These are phyloP conservation scores for Hippotragus niger DNA, from an alignment of 2,113 vertebrate genomes.

Conservation along the genomic window DNA sequence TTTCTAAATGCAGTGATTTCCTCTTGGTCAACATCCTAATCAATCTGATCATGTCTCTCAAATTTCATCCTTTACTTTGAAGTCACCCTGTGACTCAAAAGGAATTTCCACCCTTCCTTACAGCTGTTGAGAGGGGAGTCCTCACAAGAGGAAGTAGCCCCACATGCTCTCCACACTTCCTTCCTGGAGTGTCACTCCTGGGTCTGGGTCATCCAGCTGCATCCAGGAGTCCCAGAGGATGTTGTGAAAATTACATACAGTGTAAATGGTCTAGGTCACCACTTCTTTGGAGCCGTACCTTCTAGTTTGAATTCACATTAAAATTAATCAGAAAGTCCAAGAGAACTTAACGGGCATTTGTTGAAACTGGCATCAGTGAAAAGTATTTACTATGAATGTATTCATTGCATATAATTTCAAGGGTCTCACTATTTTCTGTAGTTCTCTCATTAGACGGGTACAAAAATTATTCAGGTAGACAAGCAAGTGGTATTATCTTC, in stretches of 20 bases:
- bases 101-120: constrained; percentile 49
- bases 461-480: neutral
- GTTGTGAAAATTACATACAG: neutral
- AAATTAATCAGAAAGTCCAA: neutral
- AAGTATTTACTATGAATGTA: neutral
- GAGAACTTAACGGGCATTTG: neutral
- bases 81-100: constrained; percentile 43
- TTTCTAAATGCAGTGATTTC: neutral
- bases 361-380: neutral
- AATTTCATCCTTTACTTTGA: constrained; percentile 43
- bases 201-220: constrained; percentile 65
- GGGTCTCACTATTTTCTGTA: neutral
- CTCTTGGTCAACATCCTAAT: constrained; percentile 35
- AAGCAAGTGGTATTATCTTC: neutral
- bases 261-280: neutral
- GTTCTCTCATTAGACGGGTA: neutral
- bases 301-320: neutral
- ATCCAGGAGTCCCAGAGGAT: constrained; percentile 50
- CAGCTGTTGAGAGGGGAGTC: constrained; percentile 30
- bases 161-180: neutral
- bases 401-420: neutral
- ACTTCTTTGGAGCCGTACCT: neutral
- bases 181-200: constrained; percentile 48
- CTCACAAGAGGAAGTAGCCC: constrained; percentile 45
- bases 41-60: neutral